Conservation (phyloP, 2,888 invertebrate species). For the Willowsia nigromaculata region DNA sequence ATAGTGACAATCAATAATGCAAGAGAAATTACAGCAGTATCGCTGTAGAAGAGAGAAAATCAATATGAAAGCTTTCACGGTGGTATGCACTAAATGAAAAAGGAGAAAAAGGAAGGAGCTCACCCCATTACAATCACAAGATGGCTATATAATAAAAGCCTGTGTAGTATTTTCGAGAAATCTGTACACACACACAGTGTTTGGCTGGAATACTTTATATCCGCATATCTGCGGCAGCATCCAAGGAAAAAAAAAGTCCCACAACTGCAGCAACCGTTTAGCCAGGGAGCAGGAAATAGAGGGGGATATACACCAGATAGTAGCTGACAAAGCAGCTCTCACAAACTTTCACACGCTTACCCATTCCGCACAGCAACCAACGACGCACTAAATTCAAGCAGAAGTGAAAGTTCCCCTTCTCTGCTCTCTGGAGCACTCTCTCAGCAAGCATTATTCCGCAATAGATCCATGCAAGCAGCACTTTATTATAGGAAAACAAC, state of each 20-base stretch:
- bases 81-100: not conserved
- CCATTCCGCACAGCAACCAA: constrained; percentile 60
- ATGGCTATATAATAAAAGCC: not conserved
- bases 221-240: constrained; percentile 64
- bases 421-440: constrained; percentile 3
- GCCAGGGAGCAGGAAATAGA: not conserved
- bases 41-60: constrained; percentile 28
- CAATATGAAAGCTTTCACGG: constrained; percentile 38
- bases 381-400: constrained; percentile 57
- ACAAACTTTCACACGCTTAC: constrained; percentile 36
- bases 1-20: constrained; percentile 63
- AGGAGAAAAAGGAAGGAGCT: constrained; percentile 53
- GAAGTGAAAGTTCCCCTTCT: constrained; percentile 35
- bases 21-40: constrained; percentile 42
- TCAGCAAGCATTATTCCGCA: not conserved
- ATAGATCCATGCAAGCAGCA: not conserved
- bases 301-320: not conserved
- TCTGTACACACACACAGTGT: constrained; percentile 11
- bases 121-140: constrained; percentile 63
- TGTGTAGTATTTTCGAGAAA: not conserved
- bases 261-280: not conserved
- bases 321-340: constrained; percentile 12
- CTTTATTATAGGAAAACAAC: constrained; percentile 20
- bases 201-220: not conserved
- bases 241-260: constrained; percentile 6